Conservation (phyloP, 2,888 invertebrate species). For the Caenorhabditis panamensis region DNA sequence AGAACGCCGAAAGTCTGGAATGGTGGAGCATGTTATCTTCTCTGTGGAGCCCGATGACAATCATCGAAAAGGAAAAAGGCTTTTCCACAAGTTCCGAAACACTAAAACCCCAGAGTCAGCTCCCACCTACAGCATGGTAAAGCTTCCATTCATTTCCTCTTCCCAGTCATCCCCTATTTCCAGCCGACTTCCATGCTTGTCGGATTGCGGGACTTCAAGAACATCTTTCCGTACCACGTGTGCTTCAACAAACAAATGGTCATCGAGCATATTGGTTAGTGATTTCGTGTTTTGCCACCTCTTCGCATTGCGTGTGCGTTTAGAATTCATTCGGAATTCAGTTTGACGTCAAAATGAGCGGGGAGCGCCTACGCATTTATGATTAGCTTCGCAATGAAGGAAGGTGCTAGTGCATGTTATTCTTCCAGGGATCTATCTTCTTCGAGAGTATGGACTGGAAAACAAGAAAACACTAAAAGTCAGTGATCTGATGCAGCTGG, state of each 20-base stretch:
- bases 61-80: conserved; percentile 65
- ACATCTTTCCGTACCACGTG: conserved; percentile 78
- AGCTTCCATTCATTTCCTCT: background rate
- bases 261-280: conserved; percentile 77
- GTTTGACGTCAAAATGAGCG: conserved; percentile 41
- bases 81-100: conserved; percentile 68
- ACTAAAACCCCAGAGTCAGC: conserved; percentile 25
- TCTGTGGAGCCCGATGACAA: conserved; percentile 72
- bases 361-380: conserved; percentile 20
- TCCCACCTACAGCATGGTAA: conserved; percentile 20
- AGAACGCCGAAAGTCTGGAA: conserved; percentile 73
- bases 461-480: conserved; percentile 75
- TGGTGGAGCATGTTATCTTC: conserved; percentile 78
- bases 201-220: conserved; percentile 66
- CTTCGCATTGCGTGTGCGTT: background rate
- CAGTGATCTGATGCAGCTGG: conserved; percentile 75
- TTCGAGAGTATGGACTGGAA: conserved; percentile 74
- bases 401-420: background rate
- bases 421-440: conserved; percentile 69
- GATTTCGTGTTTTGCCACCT: conserved; percentile 9
- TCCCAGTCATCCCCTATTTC: background rate
- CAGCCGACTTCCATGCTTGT: conserved; percentile 50
- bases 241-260: conserved; percentile 79
- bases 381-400: conserved; percentile 8
- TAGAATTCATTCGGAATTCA: conserved; percentile 25